These are phyloP conservation scores for Peromyscus eremicus DNA, from an alignment of 2,797 vertebrate species.

Conservation along the genomic window DNA sequence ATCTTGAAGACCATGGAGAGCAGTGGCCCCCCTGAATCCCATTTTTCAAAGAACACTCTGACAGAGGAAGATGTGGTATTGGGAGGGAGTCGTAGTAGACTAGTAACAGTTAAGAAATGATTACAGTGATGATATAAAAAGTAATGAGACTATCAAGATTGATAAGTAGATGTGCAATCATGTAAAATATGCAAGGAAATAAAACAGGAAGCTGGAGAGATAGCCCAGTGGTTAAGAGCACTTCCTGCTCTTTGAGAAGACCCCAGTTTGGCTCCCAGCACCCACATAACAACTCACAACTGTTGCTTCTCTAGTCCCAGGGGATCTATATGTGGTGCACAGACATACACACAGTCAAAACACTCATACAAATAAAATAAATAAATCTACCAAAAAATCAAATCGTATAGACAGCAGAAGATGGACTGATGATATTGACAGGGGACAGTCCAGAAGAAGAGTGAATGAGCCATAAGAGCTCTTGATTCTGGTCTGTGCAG, in stretches of 20 bases:
- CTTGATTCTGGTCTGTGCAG: neutral
- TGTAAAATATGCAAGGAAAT: constrained; percentile 16
- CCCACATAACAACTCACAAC: neutral
- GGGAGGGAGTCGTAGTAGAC: neutral
- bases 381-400: neutral
- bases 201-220: neutral
- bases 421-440: neutral
- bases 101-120: neutral
- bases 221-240: too few species aligned
- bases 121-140: neutral
- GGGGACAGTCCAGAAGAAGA: neutral
- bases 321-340: neutral
- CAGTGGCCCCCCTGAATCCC: neutral
- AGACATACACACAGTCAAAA: neutral
- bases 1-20: constrained; percentile 14
- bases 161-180: neutral
- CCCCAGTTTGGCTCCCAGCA: neutral
- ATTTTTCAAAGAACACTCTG: neutral
- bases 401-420: neutral
- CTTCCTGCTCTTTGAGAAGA: neutral
- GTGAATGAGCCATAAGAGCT: neutral
- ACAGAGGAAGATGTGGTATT: neutral
- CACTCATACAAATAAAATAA: neutral
- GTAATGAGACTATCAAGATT: neutral
- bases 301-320: neutral